Base-by-base conservation (phyloP, 2,113 vertebrate species). In the Arothron firmamentum region DNA sequence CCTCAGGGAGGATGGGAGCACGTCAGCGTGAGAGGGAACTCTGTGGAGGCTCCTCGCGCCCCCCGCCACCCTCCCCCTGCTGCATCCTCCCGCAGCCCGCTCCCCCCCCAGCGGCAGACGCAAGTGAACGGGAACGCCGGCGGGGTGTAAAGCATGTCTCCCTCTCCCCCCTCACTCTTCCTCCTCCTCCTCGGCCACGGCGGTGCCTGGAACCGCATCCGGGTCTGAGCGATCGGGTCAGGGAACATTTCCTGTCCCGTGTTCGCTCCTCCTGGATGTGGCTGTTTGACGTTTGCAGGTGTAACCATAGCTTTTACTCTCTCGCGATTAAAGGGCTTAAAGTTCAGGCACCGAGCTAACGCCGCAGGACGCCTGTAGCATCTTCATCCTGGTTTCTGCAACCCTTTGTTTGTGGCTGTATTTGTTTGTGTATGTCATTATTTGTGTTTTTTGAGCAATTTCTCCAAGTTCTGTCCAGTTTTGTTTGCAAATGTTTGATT, bases 1-100 rank as follows among this genome's bases (percentile, higher is more conserved):
- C 7, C n/a, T 5, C 71, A 98, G 96, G 97, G 96, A 10, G 97
- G 96, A 53, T 99, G 97, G 96, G 93, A 95, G 55, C 91, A 98
- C 79, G 74, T 95, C 71, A 95, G 92, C 14, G 79, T 97, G 64
- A 88, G 97, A 73, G 96, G 93, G 59, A 96, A 96, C 67, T 84
- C 93, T 0, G 83, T 83, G 1, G 92, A 94, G 61, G 80, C 85
- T 18, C 69, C 86, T 1, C 88, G 85, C 6, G 53, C 55, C 0
- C 4, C 55, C 0, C 4, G 69, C 6, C 70, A 79, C 42, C 57
- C 72, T 11, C 38, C 69, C 0, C 38, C 69, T 0, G 28, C 41
- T 0, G 80, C 58, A 17, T 8, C 66, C 65, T 85, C 74, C 25
- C 80, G 19, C 48, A 80, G 80, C 82, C 86, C 77, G 0, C 66